Evolutionary conservation across 2,797 vertebrate genomes (phyloP).

Genomic region (Podarcis lilfordi): DNA sequence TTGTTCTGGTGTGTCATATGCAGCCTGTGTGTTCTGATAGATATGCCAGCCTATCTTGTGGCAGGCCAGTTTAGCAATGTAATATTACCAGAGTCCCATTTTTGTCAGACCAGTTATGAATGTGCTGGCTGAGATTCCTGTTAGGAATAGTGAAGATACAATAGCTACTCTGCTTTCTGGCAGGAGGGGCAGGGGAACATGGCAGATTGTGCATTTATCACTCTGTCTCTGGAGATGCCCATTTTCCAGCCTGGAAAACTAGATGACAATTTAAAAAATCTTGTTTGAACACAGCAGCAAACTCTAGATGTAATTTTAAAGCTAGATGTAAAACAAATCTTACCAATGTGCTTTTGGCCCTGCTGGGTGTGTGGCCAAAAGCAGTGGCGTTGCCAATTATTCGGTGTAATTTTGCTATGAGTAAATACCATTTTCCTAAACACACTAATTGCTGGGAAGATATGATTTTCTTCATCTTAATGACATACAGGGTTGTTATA

Average conservation of each 20-base stretch:
- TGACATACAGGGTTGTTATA: constrained; percentile 49
- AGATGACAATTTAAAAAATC: constrained; percentile 10
- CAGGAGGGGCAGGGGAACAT: not conserved
- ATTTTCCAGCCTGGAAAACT: constrained; percentile 1
- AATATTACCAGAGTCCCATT: not conserved
- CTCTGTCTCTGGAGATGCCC: not conserved
- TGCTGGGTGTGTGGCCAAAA: constrained; percentile 19
- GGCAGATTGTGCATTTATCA: not conserved
- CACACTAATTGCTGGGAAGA: constrained; percentile 3
- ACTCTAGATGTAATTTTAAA: not conserved
- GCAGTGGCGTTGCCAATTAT: not conserved
- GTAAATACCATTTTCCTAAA: constrained; percentile 13
- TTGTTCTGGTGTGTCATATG: not conserved
- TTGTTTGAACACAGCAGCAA: constrained; percentile 6
- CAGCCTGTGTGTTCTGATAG: not conserved
- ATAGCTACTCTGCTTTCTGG: not conserved
- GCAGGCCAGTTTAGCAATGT: not conserved
- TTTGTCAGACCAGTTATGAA: not conserved
- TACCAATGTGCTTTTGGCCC: not conserved
- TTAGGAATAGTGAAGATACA: not conserved
- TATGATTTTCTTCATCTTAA: constrained; percentile 39
- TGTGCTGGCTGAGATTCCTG: not conserved
- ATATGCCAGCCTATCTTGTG: not conserved
- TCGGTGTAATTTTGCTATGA: constrained; percentile 8
- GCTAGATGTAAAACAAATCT: not conserved